These are phyloP conservation scores for Xerus inauris DNA, from an alignment of 2,113 vertebrate genomes.

Conservation along the genomic window DNA sequence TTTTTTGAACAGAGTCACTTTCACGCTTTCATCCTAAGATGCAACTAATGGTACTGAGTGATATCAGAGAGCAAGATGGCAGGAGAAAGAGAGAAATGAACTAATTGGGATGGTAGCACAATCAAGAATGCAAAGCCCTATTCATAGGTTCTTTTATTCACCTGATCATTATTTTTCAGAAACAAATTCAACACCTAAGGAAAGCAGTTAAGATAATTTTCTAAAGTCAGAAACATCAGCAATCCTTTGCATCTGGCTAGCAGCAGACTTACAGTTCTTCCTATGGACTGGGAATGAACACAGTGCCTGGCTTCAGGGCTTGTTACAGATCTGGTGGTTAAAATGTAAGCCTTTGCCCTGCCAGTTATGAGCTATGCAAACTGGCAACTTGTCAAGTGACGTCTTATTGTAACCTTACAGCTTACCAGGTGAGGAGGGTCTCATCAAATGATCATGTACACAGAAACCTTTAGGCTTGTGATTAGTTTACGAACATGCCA, in stretches of 20 bases:
- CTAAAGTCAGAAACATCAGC: neutral
- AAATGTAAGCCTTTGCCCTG: neutral
- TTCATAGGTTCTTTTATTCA: neutral
- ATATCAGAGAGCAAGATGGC: neutral
- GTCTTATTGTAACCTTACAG: neutral
- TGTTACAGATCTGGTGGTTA: no score
- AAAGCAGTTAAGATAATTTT: neutral
- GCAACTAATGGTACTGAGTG: neutral
- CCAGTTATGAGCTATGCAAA: neutral
- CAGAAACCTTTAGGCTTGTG: neutral
- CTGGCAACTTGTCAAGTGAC: neutral
- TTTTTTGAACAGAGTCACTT: slow-evolving; percentile 69
- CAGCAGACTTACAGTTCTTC: neutral
- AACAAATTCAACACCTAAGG: neutral
- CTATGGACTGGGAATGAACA: neutral
- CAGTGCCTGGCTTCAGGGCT: accelerated
- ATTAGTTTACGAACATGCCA: no score
- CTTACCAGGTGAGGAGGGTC: neutral
- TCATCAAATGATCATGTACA: neutral
- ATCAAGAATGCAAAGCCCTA: neutral
- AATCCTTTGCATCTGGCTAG: neutral
- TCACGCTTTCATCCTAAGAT: neutral
- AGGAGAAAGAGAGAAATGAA: neutral
- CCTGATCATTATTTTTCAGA: neutral
- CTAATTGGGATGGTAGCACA: neutral